Evolutionary conservation across 2,888 invertebrate genomes (phyloP), one percentile per base, ranked within the genome.

Genomic region (Rhamnusium bicolor): DNA sequence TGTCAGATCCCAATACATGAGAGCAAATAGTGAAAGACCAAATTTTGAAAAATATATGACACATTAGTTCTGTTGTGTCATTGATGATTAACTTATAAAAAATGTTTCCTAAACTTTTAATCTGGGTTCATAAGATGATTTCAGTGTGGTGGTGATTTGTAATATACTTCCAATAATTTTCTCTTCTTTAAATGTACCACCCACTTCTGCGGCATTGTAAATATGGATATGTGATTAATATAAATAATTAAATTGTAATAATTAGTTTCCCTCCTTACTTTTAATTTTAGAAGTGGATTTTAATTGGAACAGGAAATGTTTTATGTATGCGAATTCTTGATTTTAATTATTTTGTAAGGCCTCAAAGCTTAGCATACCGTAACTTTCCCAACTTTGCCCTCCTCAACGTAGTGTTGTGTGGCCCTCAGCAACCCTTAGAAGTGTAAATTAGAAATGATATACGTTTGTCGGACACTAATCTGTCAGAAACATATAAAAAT

Each of bases 291-390:
- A 14, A 51, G 46, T 29, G 18, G 29, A 47, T 51, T 29, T 49
- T 56, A 54, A 67, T 67, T 67, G 67, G 54, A 67, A 67, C 8
- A 12, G 16, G 46, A 67, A 49, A 49, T 56, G 24, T 56, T 46
- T 67, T 66, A 66, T 66, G 53, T 66, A 66, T 66, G 66, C 54
- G 66, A 53, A 66, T 66, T 66, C 66, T 66, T 66, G 51, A 66
- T 66, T 66, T 66, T 54, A 66, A 66, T 66, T 66, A 54, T 56
- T 56, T 67, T n/a, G 14, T 53, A 21, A 54, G 53, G 65, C 29
- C 19, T 53, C 32, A 53, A 32, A 65, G 63, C 63, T 65, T 65
- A 65, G 32, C 16, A 14, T 5, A 4, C 27, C 51, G 16, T 27
- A 24, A 51, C 65, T 21, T 62, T 62, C 47, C 49, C 27, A 27